phyloP scores from a whole-genome alignment of 92 coral and sea anemone genomes.

The Blastomussa wellsi region DNA sequence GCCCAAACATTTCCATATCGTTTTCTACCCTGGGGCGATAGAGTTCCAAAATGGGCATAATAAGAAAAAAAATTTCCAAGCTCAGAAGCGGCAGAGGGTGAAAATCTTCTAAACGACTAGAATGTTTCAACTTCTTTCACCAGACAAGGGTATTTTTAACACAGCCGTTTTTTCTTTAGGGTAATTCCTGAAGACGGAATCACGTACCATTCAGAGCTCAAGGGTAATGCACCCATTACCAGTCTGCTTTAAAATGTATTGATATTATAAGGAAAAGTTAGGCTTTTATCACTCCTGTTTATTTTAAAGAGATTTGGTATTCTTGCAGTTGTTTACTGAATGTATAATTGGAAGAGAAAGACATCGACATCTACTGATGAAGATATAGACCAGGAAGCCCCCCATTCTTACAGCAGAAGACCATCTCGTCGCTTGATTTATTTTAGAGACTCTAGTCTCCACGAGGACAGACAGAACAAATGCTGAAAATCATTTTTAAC shows the following conservation, averaged over 20 bases:
- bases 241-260: not conserved
- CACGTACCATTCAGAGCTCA: not conserved
- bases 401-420: not conserved
- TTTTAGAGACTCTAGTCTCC: not conserved
- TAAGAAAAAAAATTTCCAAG: not conserved
- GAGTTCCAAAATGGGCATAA: not conserved
- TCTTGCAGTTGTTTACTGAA: no score
- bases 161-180: not conserved
- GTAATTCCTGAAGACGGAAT: not conserved
- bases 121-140: not conserved
- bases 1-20: slow-evolving; percentile 16
- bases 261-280: not conserved
- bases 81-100: not conserved
- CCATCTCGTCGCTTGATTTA: not conserved
- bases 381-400: not conserved
- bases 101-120: not conserved
- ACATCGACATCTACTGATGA: no score
- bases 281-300: no score
- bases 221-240: not conserved
- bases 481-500: not conserved
- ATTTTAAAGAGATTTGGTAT: no score
- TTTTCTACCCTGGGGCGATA: slow-evolving; percentile 19
- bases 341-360: not conserved
- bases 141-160: not conserved
- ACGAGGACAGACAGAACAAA: not conserved